Evolutionary conservation across 2,797 vertebrate genomes (phyloP).

Genomic region (Lophotriccus pileatus): DNA sequence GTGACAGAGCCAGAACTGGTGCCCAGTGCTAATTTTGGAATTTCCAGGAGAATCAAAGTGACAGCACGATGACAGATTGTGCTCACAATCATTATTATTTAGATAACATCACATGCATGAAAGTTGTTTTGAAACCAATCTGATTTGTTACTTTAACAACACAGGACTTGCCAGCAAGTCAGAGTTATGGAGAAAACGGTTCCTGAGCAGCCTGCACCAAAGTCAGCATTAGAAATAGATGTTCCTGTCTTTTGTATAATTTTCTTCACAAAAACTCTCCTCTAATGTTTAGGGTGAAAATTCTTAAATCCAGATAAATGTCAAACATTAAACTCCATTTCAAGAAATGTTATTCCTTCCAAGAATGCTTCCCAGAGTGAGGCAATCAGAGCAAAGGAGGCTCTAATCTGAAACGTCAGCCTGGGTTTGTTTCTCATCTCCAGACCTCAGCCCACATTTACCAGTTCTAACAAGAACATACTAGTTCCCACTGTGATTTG

Average conservation of each 20-base stretch:
- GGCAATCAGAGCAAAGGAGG: neutral
- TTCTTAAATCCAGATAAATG: neutral
- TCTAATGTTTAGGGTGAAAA: neutral
- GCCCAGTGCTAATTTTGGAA: neutral
- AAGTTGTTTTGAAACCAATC: neutral
- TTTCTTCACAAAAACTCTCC: neutral
- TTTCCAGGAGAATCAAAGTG: neutral
- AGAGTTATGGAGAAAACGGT: neutral
- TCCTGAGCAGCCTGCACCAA: neutral
- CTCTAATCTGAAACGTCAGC: neutral
- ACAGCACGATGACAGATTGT: neutral
- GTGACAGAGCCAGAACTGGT: neutral
- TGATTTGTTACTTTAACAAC: neutral
- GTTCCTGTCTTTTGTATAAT: neutral
- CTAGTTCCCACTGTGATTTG: neutral
- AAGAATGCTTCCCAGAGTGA: neutral
- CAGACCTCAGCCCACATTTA: neutral
- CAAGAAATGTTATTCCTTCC: neutral
- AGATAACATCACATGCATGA: neutral
- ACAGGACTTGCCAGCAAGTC: neutral
- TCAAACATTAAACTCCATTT: neutral
- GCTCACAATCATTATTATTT: neutral
- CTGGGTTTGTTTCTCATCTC: neutral
- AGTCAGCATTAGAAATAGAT: neutral
- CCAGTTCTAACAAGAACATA: neutral